Evolutionary conservation across 1,140 invertebrate species (phyloP).

Genomic region (Pentalonia nigronervosa): DNA sequence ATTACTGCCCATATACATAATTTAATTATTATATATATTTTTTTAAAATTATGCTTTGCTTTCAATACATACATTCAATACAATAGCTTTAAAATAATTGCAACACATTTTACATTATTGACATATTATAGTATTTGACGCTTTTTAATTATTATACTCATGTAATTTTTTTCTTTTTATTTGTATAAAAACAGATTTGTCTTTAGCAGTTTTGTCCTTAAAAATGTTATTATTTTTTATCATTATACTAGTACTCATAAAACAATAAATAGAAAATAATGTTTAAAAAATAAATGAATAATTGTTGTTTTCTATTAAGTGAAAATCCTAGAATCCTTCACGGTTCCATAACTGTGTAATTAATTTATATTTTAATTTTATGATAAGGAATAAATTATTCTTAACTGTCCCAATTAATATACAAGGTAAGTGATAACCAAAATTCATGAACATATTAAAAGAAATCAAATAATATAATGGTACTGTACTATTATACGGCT

Average conservation of each 20-base stretch:
- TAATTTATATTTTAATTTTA: not conserved
- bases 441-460: not conserved
- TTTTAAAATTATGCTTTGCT: constrained; percentile 44
- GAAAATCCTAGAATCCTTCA: not conserved
- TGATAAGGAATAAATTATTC: not conserved
- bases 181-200: constrained; percentile 43
- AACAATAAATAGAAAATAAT: constrained; percentile 55
- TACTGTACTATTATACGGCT: not conserved
- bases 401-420: not conserved
- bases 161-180: constrained; percentile 53
- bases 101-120: constrained; percentile 50
- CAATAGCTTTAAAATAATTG: constrained; percentile 53
- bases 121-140: constrained; percentile 49
- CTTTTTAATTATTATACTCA: constrained; percentile 46
- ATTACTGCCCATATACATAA: constrained; percentile 54
- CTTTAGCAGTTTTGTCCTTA: constrained; percentile 50
- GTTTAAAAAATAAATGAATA: constrained; percentile 12
- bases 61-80: constrained; percentile 42
- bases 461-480: not conserved
- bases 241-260: constrained; percentile 45
- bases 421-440: constrained; percentile 18
- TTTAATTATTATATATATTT: constrained; percentile 52
- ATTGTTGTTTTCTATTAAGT: constrained; percentile 44
- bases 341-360: not conserved
- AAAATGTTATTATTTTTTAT: constrained; percentile 54